phyloP scores from a whole-genome alignment of 2,888 invertebrate genomes.

The Oligia latruncula region DNA sequence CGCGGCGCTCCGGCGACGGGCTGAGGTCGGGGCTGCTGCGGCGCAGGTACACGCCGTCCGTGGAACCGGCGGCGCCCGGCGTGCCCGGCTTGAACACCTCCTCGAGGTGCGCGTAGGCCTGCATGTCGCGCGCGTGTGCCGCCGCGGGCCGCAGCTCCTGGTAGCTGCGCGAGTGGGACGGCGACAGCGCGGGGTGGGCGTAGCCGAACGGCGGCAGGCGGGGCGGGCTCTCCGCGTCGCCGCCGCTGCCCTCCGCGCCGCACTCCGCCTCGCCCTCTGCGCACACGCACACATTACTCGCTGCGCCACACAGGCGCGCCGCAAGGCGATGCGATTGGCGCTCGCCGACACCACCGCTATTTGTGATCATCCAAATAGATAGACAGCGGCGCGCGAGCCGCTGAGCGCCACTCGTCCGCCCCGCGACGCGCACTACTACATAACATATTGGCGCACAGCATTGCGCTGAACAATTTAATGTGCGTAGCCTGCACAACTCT shows the following conservation, averaged over 20 bases:
- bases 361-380: constrained; percentile 68
- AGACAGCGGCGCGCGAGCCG: constrained; percentile 38
- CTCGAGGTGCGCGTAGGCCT: constrained; percentile 85
- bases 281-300: constrained; percentile 72
- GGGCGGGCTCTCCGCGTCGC: constrained; percentile 83
- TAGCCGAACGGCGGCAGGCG: constrained; percentile 81
- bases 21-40: constrained; percentile 79
- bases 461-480: not conserved
- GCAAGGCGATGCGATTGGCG: constrained; percentile 51
- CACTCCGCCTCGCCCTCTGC: constrained; percentile 84
- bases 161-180: constrained; percentile 87
- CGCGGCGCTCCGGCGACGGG: constrained; percentile 82
- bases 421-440: constrained; percentile 34
- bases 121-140: constrained; percentile 86
- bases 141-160: constrained; percentile 86
- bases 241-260: constrained; percentile 73
- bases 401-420: constrained; percentile 48
- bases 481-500: constrained; percentile 1
- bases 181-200: constrained; percentile 82
- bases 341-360: constrained; percentile 52
- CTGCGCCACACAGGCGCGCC: constrained; percentile 29
- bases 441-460: not conserved
- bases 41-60: constrained; percentile 81
- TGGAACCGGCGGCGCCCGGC: constrained; percentile 71
- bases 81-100: constrained; percentile 78